Base-by-base conservation (phyloP, 2,113 vertebrate genomes). In the Elachura formosa region DNA sequence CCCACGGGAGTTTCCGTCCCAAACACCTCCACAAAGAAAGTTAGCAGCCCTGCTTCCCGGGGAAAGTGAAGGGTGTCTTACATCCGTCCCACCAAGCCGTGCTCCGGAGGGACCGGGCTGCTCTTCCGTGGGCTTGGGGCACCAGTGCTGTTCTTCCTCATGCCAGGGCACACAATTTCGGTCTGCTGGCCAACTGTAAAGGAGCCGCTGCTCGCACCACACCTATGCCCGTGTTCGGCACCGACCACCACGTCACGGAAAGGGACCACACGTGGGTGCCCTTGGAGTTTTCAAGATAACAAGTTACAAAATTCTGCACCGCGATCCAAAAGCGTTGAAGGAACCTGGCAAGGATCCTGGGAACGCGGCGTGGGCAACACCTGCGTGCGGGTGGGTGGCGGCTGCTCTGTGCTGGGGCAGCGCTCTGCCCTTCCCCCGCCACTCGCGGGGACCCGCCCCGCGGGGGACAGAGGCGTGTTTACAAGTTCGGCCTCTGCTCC, bases 361-460 rank as follows among this genome's bases (percentile, higher is more conserved):
- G 6, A 11, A 15, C 4, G 3, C 43, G 34, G 28, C 5, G n/a
- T 5, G 2, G 18, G n/a, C 29, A 41, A 25, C 12, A 0, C 1
- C 3, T 4, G 11, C 0, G 3, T 2, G 6, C 48, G 1, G 0
- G 81, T 3, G 2, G 7, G 6, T 2, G 52, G 56, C 59, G 14
- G 41, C 10, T 17, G 45, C 45, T 64, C 14, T 0, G 2, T 19
- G 8, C 2, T 9, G 82, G 55, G 20, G 36, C 66, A 10, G 69
- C 34, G 45, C 71, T 26, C 43, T 10, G 58, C 76, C 0, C 18
- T 52, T 28, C 3, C 72, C 8, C 14, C 2, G 6, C 5, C 73
- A 18, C 81, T 25, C 5, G 1, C 2, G 2, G 66, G 56, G 75
- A 12, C 77, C 19, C 71, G 55, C 33, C 51, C 51, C 34, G 5